A percentile compares a stretch with the other conserved stretches of the same genome.
phyloP scores from a whole-genome alignment of 1,140 invertebrate genomes.

The Sarcophaga bullata region DNA sequence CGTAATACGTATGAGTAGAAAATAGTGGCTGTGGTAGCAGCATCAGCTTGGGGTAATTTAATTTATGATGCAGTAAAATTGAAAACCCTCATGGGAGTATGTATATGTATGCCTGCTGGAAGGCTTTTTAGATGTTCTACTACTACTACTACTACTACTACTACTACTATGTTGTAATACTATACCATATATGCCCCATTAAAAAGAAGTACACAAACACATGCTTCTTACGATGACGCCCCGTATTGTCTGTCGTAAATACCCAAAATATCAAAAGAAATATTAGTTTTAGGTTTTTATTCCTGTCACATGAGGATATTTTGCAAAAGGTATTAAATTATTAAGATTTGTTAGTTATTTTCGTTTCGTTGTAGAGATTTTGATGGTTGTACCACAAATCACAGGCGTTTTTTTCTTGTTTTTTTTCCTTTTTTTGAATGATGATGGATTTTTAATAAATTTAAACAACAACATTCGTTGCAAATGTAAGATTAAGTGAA shows the following conservation, averaged over 20 bases:
- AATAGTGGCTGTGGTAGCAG: not conserved
- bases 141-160: not conserved
- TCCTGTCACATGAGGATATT: conserved; percentile 26
- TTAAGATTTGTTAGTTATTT: conserved; percentile 25
- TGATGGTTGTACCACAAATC: conserved; percentile 10
- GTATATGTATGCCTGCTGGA: conserved; percentile 12
- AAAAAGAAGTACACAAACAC: not conserved
- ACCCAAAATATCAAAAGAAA: conserved; percentile 6
- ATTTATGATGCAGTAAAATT: conserved; percentile 66
- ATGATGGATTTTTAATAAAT: conserved; percentile 25
- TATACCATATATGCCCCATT: not conserved
- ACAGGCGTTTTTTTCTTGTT: not conserved
- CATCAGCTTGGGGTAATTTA: conserved; percentile 56
- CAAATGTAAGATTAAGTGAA: too few species aligned
- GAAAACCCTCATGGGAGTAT: conserved; percentile 55
- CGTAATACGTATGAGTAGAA: not conserved
- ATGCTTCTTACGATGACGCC: not conserved
- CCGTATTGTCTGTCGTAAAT: not conserved
- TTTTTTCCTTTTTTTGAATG: not conserved
- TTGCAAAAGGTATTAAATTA: conserved; percentile 19
- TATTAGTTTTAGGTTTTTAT: conserved; percentile 27
- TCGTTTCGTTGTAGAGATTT: conserved; percentile 14
- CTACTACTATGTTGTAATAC: not conserved
- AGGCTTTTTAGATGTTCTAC: conserved; percentile 15
- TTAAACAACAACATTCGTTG: not conserved